Evolutionary conservation across 2,888 invertebrate genomes (phyloP), one percentile per base, ranked within the genome.

Genomic region (Clistopyga incitator): DNA sequence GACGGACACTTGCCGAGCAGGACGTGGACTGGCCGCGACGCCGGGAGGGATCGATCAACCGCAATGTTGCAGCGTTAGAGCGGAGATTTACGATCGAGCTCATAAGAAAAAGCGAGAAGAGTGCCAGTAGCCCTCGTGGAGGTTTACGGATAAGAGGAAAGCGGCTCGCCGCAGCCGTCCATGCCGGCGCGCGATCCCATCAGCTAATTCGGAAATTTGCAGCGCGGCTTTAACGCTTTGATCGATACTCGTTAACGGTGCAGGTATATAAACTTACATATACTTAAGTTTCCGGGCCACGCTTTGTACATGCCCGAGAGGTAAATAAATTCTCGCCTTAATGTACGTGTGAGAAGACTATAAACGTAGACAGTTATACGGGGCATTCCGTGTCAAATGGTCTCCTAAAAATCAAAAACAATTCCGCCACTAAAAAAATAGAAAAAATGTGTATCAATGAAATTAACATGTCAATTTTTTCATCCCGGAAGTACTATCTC

Each of bases 11-110:
- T 75, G 70, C 29, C n/a, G 59, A 59, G 75, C 54, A 71, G 20
- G 79, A 76, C 65, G 56, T 54, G 38, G n/a, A n/a, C n/a, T n/a
- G n/a, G 52, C 52, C 23, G 6, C 15, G 15, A 42, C 38, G 34
- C 54, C 15, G 67, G 45, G 61, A 54, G 74, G 74, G 77, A 80
- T 80, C 80, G 83, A 84, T 84, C 77, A 80, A 52, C 74, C 56
- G 47, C 64, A n/a, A n/a, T 38, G 38, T 29, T 50, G 11, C n/a
- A 34, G 45, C 25, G 59, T 10, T 38, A 34, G 78, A 20, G 52
- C 81, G 47, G 74, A 84, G 84, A 84, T 84, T 84, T 84, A 84
- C 80, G 84, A 84, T 74, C 77, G 56, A 65, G 56, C 77, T 47
- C 42, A 70, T 64, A 75, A 71, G 42, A 56, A 67, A 42, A 67